Evolutionary conservation across 1,140 invertebrate genomes (phyloP), one percentile per base, ranked within the genome.

Genomic region (Saccostrea cuccullata): DNA sequence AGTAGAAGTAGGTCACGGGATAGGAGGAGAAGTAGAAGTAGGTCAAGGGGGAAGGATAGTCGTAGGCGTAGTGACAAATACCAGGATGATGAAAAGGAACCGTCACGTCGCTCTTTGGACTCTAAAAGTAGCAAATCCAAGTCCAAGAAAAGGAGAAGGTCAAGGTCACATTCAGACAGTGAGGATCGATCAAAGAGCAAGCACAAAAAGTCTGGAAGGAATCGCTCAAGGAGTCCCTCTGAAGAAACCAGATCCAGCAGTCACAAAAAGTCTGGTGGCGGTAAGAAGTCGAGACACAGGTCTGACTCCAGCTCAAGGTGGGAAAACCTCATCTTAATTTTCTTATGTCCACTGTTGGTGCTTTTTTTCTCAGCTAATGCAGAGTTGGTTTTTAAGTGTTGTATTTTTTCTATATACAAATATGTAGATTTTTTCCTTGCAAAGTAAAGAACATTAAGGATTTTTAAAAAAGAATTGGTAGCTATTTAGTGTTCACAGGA

Each of bases 251-350:
- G 85, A 47, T 86, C 87, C 85, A 40, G 85, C 20, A 56, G 58
- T 84, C 77, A 73, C 73, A 87, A 89, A 70, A 56, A 55, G 60
- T 88, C 89, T 56, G 89, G 90, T 86, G 91, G 91, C 87, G 93
- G 93, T 94, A 94, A 94, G 93, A 92, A 90, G 91, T 92, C 92
- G 85, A 93, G 92, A 92, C 91, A 90, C 91, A 92, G 89, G 91
- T 88, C 89, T 93, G 92, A 92, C 91, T 93, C 92, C 87, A 88
- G 90, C 86, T 93, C 92, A 93, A 94, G 93, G 93, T 94, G 91
- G 92, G 92, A 70, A 55, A 23, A 88, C 55, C 70, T 85, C 67
- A 55, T 73, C 55, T 60, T 85, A 64, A 20, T 85, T 85, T 60
- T 84, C 55, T 55, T 56, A 84, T 84, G 20, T 82, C 26, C 73